phyloP scores from a whole-genome alignment of 2,888 invertebrate species.

The Apamea crenata region DNA sequence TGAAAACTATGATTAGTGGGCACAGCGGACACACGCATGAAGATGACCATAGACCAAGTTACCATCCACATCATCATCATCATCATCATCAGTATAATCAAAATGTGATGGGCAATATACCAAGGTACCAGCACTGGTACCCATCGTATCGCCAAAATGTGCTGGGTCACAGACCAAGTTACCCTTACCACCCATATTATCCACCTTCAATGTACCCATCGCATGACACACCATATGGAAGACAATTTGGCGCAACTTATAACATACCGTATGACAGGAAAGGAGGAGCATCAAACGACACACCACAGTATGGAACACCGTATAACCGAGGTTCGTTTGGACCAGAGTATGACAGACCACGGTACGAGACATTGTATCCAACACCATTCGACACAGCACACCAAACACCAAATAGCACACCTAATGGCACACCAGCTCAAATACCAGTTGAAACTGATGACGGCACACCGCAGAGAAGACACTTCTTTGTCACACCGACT shows the following conservation, averaged over 20 bases:
- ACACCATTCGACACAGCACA: background rate
- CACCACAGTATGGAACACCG: background rate
- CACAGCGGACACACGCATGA: background rate
- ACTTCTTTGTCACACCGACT: constrained; percentile 8
- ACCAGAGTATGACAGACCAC: background rate
- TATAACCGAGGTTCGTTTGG: background rate
- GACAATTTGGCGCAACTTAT: background rate
- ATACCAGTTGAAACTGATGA: background rate
- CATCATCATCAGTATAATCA: too few relatives aligned
- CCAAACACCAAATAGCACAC: background rate
- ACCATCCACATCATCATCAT: too few relatives aligned
- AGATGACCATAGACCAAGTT: background rate
- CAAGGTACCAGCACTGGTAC: background rate
- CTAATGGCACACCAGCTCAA: background rate
- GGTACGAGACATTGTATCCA: background rate
- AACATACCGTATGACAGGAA: background rate
- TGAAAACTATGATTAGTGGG: background rate
- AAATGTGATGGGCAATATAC: too few relatives aligned
- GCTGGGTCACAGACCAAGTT: background rate
- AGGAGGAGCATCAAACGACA: background rate
- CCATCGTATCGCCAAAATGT: background rate
- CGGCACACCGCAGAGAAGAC: background rate
- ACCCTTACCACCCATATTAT: too few relatives aligned
- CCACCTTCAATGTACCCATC: background rate
- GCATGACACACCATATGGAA: background rate